phyloP scores from a whole-genome alignment of 2,888 invertebrate genomes.

The Plutella xylostella region DNA sequence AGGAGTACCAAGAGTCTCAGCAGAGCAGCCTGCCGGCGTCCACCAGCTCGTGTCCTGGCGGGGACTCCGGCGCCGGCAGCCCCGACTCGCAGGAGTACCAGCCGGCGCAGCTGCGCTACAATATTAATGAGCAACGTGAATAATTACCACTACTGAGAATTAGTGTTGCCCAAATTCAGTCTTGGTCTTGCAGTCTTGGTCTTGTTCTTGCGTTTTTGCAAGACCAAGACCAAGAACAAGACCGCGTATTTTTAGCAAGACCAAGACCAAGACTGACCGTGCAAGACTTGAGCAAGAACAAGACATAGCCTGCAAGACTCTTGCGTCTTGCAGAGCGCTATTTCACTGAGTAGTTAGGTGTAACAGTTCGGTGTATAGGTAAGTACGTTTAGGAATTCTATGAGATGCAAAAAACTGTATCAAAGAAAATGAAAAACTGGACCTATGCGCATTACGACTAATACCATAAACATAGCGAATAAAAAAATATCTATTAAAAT shows the following conservation, averaged over 20 bases:
- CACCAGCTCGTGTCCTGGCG: constrained; percentile 31
- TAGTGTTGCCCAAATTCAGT: background rate
- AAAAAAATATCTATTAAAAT: too few species aligned
- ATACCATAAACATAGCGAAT: too few species aligned
- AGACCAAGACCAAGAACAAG: background rate
- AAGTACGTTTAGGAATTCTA: too few species aligned
- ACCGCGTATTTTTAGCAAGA: background rate
- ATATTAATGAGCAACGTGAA: constrained; percentile 56
- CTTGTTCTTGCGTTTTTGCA: background rate
- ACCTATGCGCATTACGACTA: too few species aligned
- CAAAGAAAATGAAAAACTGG: too few species aligned
- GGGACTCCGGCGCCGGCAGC: constrained; percentile 55
- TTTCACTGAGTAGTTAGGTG: too few species aligned
- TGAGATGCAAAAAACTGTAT: too few species aligned
- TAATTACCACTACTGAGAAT: constrained; percentile 1
- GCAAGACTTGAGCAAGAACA: too few species aligned
- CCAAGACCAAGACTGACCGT: too few species aligned
- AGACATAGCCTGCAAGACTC: too few species aligned
- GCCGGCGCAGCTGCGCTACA: constrained; percentile 50
- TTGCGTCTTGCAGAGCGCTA: too few species aligned
- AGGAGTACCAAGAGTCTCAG: constrained; percentile 42
- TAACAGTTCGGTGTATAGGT: too few species aligned
- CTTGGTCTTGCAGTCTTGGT: background rate
- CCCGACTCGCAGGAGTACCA: constrained; percentile 46
- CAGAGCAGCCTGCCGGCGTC: constrained; percentile 33